Evolutionary conservation across 2,113 vertebrate genomes (phyloP), one percentile per base, ranked within the genome.

Genomic region (Toxotes jaculatrix): DNA sequence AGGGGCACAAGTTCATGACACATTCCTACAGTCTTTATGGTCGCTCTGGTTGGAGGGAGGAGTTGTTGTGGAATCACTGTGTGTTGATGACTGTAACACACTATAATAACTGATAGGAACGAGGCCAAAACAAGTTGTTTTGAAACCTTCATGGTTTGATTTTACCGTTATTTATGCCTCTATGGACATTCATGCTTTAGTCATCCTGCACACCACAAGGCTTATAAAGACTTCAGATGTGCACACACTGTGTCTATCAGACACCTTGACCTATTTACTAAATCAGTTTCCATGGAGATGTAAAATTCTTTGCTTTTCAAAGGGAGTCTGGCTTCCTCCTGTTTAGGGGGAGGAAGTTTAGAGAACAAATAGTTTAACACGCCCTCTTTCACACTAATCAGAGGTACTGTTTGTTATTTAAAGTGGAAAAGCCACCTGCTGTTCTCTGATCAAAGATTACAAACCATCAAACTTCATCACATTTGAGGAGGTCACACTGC

Each of bases 201-300:
- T 27, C 27, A 27, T 27, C 27, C 27, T 27, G 27, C 1, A 27
- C 27, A 27, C 27, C 27, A 27, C 27, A 27, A 27, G 27, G 27
- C 27, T 27, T 27, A 27, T 27, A 27, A 27, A 27, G 27, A 27
- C 27, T 42, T 42, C 6, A 2, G 40, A 42, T 45, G 12, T 74
- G 40, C 32, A 55, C 13, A 27, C 36, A 23, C 19, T 5, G 11
- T 56, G 34, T 56, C 34, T 70, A 19, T 70, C 7, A 27, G n/a
- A 43, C 14, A 14, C 3, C 32, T n/a, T 53, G 9, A 53, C 19
- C 5, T 75, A 21, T 56, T 65, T 57, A 45, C 51, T 34, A 36
- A 65, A 66, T 47, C 16, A 16, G 47, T 65, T 75, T 63, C 73
- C 61, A 75, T 55, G 45, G 60, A 31, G 61, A 64, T 42, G 36